Evolutionary conservation across 1,140 invertebrate species (phyloP).

Genomic region (Nasonia vitripennis): DNA sequence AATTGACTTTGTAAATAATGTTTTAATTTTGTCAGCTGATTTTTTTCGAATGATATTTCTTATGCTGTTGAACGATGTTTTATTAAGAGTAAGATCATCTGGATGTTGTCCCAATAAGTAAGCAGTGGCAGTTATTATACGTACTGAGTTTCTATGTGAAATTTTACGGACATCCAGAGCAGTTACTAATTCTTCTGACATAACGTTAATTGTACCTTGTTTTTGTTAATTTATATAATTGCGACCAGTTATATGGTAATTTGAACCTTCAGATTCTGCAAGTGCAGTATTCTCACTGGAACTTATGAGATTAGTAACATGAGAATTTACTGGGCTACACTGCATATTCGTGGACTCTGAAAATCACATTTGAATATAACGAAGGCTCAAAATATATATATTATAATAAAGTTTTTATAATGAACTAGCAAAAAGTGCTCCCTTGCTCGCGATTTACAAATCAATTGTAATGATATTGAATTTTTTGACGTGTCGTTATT

Average conservation of each 20-base stretch:
- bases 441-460: too few relatives aligned
- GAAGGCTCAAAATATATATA: not conserved
- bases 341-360: conserved; percentile 9
- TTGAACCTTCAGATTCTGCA: conserved; percentile 21
- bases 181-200: not conserved
- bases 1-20: too few relatives aligned
- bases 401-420: too few relatives aligned
- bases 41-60: too few relatives aligned
- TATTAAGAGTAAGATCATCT: too few relatives aligned
- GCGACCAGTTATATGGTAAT: conserved; percentile 7
- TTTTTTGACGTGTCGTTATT: too few relatives aligned
- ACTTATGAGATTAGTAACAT: conserved; percentile 9
- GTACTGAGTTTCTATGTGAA: not conserved
- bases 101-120: too few relatives aligned
- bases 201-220: conserved; percentile 28
- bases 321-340: not conserved
- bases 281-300: conserved; percentile 6
- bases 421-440: too few relatives aligned
- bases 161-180: not conserved
- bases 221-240: not conserved
- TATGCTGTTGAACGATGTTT: too few relatives aligned
- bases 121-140: too few relatives aligned
- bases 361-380: not conserved
- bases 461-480: too few relatives aligned
- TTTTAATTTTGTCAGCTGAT: too few relatives aligned